Base-by-base conservation (phyloP, 2,113 vertebrate species). In the Diadophis punctatus region DNA sequence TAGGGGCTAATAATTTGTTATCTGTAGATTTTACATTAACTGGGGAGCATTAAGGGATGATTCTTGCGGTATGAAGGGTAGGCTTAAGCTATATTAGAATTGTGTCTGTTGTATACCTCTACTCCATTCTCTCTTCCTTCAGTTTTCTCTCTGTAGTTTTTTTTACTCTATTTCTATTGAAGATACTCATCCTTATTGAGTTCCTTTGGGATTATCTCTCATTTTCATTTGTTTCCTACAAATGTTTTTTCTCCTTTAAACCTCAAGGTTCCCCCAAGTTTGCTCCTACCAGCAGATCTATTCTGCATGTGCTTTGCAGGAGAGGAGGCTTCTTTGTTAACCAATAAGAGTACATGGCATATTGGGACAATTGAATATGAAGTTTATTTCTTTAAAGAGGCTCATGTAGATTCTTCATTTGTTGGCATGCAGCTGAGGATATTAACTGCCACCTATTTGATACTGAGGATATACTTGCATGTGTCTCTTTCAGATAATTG, bases 401-500 rank as follows among this genome's bases (percentile, higher is more conserved):
- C 7, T 34, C 27, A n/a, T 20, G 23, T 55, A 3, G 1, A 2
- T 91, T 94, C 87, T 93, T 53, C 74, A 90, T 87, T 89, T 86
- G 7, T 30, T 90, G 27, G 20, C 0, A 23, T 89, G 30, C 74
- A 52, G 16, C 53, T 18, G 92, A 94, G 85, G 55, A 30, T 22
- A 90, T 80, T 49, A 92, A 43, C 0, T 92, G 1, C 4, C 84
- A 52, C 20, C 63, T 8, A 49, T 1, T 39, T 30, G n/a, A n/a
- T 48, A 30, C n/a, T 93, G 5, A 1, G 46, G 9, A 92, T 86
- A 95, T 49, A 58, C 85, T 94, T 95, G 20, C 48, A 0, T 27
- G 0, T 92, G 23, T 94, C 46, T 89, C 58, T 96, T 95, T 43
- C 96, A 98, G 98, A 97, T 95, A 97, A 98, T 90, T 99, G 99